Evolutionary conservation across 2,113 vertebrate species (phyloP).

Genomic region (Pachyramphus minor): DNA sequence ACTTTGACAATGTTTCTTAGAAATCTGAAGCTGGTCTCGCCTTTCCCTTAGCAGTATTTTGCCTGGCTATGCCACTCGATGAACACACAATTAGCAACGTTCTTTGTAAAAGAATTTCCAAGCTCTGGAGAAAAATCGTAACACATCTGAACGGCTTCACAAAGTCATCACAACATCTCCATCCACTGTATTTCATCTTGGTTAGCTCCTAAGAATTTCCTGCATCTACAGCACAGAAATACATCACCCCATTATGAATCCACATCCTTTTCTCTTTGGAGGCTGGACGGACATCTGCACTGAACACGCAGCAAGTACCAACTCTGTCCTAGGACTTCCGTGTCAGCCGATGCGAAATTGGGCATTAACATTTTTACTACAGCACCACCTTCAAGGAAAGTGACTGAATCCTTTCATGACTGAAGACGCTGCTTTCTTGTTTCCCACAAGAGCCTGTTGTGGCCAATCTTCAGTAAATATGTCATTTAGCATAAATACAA

Average conservation of each 20-base stretch:
- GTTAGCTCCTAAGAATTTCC: not conserved
- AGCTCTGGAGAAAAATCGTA: not conserved
- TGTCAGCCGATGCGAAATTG: constrained; percentile 11
- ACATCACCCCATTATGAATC: constrained; percentile 66
- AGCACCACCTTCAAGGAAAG: constrained; percentile 59
- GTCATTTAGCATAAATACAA: not conserved
- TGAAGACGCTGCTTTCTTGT: constrained; percentile 3
- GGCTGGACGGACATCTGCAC: constrained; percentile 1
- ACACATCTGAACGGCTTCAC: not conserved
- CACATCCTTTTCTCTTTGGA: constrained; percentile 45
- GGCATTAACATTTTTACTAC: constrained; percentile 46
- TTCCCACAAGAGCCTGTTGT: constrained; percentile 33
- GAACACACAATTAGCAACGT: not conserved
- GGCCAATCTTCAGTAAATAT: constrained; percentile 24
- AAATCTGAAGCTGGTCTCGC: not conserved
- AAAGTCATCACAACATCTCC: constrained; percentile 4
- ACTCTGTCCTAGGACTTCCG: constrained; percentile 42
- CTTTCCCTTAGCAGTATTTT: not conserved
- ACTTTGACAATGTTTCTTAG: constrained; percentile 2
- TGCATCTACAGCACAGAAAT: constrained; percentile 39
- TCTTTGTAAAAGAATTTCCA: not conserved
- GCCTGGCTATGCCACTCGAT: not conserved
- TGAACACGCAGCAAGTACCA: constrained; percentile 2
- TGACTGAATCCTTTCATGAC: constrained; percentile 32
- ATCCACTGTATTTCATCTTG: not conserved